Evolutionary conservation across 1,140 invertebrate species (phyloP), one percentile per base, ranked within the genome.

Genomic region (Carposina sasakii): DNA sequence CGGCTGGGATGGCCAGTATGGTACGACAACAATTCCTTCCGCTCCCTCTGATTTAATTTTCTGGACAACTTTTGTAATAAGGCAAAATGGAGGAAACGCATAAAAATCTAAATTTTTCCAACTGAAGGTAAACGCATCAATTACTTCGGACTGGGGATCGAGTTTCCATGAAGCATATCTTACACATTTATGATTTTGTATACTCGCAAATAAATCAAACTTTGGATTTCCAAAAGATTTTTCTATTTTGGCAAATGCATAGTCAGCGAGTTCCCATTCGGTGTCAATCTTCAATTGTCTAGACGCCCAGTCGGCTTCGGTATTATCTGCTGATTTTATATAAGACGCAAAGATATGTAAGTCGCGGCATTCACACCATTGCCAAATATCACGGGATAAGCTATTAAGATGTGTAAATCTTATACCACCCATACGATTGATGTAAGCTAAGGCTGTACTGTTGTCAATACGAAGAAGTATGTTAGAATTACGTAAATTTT

Each of bases 401-500:
- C 41, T 9, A 10, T 31, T 60, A 0, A 71, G 36, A 8, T 44
- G 24, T 5, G 24, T 5, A 12, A 28, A 28, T 28, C 12, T 5
- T 28, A 28, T 28, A 6, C 24, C 24, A 44, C 42, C 42, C 34
- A 47, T 47, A 2, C 45, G 33, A 37, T 47, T 47, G 4, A 47
- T 26, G 19, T 47, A 37, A 20, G 13, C 19, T 5, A 47, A 24
- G 0, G 45, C 45, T 20, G 45, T 70, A 4, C 61, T 62, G 26
- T 74, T 67, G 37, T 74, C 61, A 10, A 62, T 54, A 24, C 44
- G 13, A 2, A 56, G 51, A 22, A 56, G 30, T 36, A 64, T 65
- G 24, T 54, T 47, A 33, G 58, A 67, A 21, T 56, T 51, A 1
- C 20, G 9, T 26, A 17, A 10, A 37, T 47, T 12, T 26, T 4